phyloP scores from a whole-genome alignment of 2,113 vertebrate species.

The Vidua chalybeata region DNA sequence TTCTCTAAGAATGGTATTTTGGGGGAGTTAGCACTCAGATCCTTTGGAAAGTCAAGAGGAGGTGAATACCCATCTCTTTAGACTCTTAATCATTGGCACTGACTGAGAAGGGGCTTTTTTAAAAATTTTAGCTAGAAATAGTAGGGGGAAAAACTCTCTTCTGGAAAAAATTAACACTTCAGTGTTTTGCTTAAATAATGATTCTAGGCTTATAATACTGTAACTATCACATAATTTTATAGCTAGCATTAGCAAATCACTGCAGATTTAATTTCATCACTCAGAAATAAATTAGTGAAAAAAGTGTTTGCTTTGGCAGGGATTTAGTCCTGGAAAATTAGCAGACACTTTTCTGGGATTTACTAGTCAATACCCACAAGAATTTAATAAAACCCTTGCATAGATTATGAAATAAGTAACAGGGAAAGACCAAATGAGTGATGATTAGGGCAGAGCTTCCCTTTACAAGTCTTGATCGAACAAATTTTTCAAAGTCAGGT shows the following conservation, averaged over 20 bases:
- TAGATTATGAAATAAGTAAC: neutral
- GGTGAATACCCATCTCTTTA: neutral
- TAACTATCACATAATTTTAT: neutral
- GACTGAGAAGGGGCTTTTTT: neutral
- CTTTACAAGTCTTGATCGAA: neutral
- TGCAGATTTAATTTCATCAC: neutral
- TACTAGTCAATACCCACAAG: neutral
- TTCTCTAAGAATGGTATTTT: constrained; percentile 1
- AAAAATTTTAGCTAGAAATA: neutral
- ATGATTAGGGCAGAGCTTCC: neutral
- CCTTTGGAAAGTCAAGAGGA: neutral
- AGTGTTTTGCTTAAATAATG: neutral
- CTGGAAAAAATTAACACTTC: neutral
- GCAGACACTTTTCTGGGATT: neutral
- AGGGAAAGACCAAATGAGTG: neutral
- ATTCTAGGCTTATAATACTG: neutral
- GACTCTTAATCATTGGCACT: neutral
- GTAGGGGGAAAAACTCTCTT: neutral
- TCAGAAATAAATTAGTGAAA: neutral
- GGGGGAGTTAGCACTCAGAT: neutral
- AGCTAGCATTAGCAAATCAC: neutral
- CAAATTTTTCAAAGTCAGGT: neutral
- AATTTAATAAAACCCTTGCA: neutral
- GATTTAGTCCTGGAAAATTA: constrained; percentile 4
- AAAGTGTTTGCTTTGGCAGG: neutral